Evolutionary conservation across 2,888 invertebrate species (phyloP), one percentile per base, ranked within the genome.

Genomic region (Dynastes maya): DNA sequence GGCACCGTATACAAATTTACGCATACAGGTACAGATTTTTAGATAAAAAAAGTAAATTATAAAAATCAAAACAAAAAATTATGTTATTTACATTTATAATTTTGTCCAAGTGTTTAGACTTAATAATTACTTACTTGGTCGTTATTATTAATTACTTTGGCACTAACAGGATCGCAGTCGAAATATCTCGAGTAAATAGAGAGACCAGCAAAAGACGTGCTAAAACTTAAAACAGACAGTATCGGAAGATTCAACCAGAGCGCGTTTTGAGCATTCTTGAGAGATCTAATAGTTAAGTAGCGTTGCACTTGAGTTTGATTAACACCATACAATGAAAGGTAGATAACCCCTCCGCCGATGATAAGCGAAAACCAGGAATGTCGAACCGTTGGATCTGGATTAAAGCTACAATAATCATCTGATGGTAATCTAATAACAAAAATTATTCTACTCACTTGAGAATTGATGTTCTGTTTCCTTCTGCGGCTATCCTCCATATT

Each of bases 361-460:
- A 92, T 89, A 37, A 96, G 90, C 0, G 94, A 93, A 92, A 95
- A 96, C 93, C 96, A 94, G 0, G 96, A 94, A 83, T 96, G 95
- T 16, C 97, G 91, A 71, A 92, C 92, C 0, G 96, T 96, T 4
- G 96, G 97, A 89, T 97, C 95, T 1, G 91, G 84, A 85, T 94
- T 93, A 84, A 95, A 92, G 88, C 96, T 96, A 84, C 58, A 72
- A 72, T 61, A 72, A 72, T 11, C n/a, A 61, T 45, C 45, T 11
- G 45, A 40, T 71, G 9, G 37, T 40, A 72, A 16, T 11, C 11
- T 27, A 37, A 61, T 2, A 40, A 9, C 22, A 45, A 8, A 45
- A 27, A 40, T 45, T 75, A 27, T 2, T 55, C n/a, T 2, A 61
- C 58, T 89, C 90, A 94, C 94, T 93, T 93, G 3, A 90, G 88